Evolutionary conservation across 2,113 vertebrate genomes (phyloP).

Genomic region (Ophthalmolycus amberensis): DNA sequence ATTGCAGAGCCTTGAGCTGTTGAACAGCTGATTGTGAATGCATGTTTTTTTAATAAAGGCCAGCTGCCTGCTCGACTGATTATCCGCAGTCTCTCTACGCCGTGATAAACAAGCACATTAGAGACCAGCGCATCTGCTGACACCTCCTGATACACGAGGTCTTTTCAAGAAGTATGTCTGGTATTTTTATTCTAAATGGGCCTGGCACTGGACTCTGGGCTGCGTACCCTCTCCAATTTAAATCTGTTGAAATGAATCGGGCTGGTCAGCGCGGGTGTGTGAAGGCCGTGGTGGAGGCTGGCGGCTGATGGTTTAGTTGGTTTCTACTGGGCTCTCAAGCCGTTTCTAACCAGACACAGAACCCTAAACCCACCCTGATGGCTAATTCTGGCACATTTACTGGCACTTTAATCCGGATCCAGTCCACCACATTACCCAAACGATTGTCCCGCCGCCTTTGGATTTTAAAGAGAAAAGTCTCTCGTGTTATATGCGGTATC

Average conservation of each 20-base stretch:
- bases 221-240: conserved; percentile 47
- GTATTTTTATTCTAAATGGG: conserved; percentile 23
- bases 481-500: background rate
- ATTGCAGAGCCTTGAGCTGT: conserved; percentile 22
- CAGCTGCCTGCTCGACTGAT: conserved; percentile 32
- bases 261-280: conserved; percentile 50
- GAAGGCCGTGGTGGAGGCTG: conserved; percentile 64
- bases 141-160: conserved; percentile 52
- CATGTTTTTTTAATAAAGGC: conserved; percentile 54
- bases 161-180: conserved; percentile 45
- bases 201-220: conserved; percentile 34
- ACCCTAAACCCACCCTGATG: conserved; percentile 20
- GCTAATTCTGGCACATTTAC: conserved; percentile 9
- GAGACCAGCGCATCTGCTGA: conserved; percentile 35
- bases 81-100: conserved; percentile 27
- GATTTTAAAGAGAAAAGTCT: conserved; percentile 2
- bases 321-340: conserved; percentile 40
- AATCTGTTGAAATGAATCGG: conserved; percentile 69
- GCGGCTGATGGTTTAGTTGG: conserved; percentile 70
- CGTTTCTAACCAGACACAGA: conserved; percentile 22
- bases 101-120: conserved; percentile 54
- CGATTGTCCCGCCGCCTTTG: background rate
- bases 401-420: conserved; percentile 14
- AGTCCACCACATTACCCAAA: conserved; percentile 8
- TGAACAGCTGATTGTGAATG: conserved; percentile 46